phyloP scores from a whole-genome alignment of 2,113 vertebrate species.

The Chamaea fasciata region DNA sequence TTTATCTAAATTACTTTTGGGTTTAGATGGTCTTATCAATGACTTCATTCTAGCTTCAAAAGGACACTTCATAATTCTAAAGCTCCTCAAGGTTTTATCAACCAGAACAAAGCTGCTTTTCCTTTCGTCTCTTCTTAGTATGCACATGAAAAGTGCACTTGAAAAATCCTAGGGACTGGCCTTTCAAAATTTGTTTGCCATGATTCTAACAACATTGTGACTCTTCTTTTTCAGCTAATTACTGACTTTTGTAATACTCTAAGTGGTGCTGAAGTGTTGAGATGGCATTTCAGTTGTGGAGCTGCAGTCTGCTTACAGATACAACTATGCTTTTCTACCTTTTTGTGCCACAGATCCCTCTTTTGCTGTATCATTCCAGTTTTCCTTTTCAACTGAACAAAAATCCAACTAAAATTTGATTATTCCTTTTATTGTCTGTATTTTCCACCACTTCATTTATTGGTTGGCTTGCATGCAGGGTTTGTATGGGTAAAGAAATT shows the following conservation, averaged over 20 bases:
- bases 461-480: neutral
- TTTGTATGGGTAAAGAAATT: neutral
- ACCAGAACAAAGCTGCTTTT: slow-evolving; percentile 6
- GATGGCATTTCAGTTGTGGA: neutral
- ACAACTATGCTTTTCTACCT: neutral
- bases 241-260: neutral
- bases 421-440: neutral
- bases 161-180: neutral
- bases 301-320: neutral
- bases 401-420: neutral
- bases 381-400: neutral
- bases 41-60: slow-evolving; percentile 43
- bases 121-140: slow-evolving; percentile 10
- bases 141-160: neutral
- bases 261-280: neutral
- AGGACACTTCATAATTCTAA: slow-evolving; percentile 29
- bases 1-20: neutral
- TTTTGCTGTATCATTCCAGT: neutral
- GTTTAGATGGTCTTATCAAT: slow-evolving; percentile 45
- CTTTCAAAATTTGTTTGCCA: neutral
- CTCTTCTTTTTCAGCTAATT: neutral
- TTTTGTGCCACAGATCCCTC: neutral
- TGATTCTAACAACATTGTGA: neutral
- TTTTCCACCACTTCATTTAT: neutral
- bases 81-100: slow-evolving; percentile 5